Evolutionary conservation across 2,797 vertebrate species (phyloP).

Genomic region (Sebastes itinus): DNA sequence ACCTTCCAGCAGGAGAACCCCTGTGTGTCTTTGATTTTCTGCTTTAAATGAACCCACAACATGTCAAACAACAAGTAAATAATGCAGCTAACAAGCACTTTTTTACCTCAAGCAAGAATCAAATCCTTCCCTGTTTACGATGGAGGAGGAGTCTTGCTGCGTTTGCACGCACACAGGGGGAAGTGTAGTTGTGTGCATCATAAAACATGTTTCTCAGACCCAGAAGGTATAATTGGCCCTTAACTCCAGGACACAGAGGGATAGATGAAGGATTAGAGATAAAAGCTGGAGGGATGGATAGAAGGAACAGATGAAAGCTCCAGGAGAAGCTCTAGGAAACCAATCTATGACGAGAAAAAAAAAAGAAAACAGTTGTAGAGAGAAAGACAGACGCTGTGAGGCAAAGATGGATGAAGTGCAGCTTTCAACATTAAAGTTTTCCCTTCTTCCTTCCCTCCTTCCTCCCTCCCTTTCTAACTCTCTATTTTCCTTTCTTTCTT

Average conservation of each 20-base stretch:
- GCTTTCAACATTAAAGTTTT: constrained; percentile 37
- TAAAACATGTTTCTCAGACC: constrained; percentile 32
- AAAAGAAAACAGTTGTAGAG: neutral
- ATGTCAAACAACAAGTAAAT: constrained; percentile 42
- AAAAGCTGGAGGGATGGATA: constrained; percentile 25
- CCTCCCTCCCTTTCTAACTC: neutral
- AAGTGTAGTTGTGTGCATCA: constrained; percentile 17
- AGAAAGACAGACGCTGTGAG: constrained; percentile 5
- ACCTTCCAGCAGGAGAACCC: constrained; percentile 1
- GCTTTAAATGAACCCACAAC: constrained; percentile 33
- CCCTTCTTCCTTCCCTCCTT: neutral
- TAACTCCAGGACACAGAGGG: constrained; percentile 44
- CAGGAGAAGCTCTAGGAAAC: constrained; percentile 48
- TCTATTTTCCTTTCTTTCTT: constrained; percentile 4
- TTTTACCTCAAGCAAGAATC: constrained; percentile 41
- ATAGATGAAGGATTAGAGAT: constrained; percentile 52
- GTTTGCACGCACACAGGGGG: neutral
- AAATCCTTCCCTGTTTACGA: constrained; percentile 23
- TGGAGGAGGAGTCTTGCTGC: constrained; percentile 6
- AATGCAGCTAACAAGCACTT: constrained; percentile 52
- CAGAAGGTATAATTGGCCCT: constrained; percentile 63
- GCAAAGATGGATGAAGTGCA: constrained; percentile 16
- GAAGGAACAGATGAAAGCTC: constrained; percentile 45
- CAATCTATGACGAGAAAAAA: neutral
- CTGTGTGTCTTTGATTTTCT: constrained; percentile 24